A percentile compares a stretch with the other conserved stretches of the same genome.
These are phyloP conservation scores for Chelonus insularis DNA, from an alignment of 1,140 invertebrate species.

Conservation along the genomic window DNA sequence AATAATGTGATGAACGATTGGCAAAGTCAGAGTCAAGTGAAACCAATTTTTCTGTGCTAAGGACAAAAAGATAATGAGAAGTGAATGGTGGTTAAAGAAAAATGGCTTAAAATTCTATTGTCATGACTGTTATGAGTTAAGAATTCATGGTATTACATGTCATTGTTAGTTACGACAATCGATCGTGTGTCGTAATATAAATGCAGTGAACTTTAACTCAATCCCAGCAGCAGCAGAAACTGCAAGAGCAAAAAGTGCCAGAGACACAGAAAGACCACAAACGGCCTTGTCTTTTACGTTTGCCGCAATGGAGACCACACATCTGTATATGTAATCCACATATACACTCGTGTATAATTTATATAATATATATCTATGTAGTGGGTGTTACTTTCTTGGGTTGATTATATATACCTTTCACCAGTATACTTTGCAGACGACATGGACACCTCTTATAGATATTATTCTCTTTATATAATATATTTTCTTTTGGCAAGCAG, in stretches of 20 bases:
- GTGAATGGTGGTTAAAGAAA: not conserved
- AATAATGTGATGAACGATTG: no score
- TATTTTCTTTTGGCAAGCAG: not conserved
- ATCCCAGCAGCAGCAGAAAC: constrained; percentile 5
- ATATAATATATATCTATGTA: constrained; percentile 22
- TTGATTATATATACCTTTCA: constrained; percentile 48
- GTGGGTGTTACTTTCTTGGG: constrained; percentile 47
- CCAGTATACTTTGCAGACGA: constrained; percentile 34
- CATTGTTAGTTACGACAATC: constrained; percentile 40
- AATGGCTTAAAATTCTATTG: not conserved
- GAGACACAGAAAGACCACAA: constrained; percentile 23
- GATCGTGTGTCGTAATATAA: constrained; percentile 42
- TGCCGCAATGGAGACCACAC: constrained; percentile 1
- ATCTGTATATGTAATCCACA: constrained; percentile 1
- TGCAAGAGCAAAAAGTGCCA: not conserved
- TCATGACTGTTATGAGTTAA: not conserved
- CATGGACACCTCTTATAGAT: constrained; percentile 4
- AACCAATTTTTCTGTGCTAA: not conserved
- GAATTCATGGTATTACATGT: constrained; percentile 27
- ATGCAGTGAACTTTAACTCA: constrained; percentile 42
- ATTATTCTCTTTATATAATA: not conserved
- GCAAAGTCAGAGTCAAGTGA: no score
- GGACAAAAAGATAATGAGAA: not conserved
- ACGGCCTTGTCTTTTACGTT: constrained; percentile 49
- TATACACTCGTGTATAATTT: not conserved